Percentiles rank a stretch among this genome's conserved stretches.
These are phyloP conservation scores for Anagrus nilaparvatae DNA, from an alignment of 1,140 invertebrate species.

Conservation along the genomic window DNA sequence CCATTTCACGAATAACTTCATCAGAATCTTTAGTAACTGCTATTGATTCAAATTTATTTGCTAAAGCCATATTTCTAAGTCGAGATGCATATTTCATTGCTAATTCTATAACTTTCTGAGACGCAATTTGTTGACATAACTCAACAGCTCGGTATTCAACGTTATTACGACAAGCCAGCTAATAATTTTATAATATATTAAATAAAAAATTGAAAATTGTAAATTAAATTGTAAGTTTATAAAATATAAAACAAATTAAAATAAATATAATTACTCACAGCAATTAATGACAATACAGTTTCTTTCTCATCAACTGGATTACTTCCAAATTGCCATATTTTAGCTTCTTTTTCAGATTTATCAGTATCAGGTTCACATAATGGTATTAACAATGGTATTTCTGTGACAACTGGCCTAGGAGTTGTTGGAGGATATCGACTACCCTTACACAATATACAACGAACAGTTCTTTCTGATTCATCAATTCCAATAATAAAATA, in stretches of 20 bases:
- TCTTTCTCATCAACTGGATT: conserved; percentile 57
- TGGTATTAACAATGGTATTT: conserved; percentile 60
- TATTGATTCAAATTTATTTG: conserved; percentile 55
- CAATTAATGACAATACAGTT: conserved; percentile 81
- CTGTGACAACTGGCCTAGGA: conserved; percentile 70
- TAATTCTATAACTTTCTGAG: conserved; percentile 64
- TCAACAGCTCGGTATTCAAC: conserved; percentile 78
- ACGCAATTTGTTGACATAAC: conserved; percentile 72
- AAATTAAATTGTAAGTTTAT: neutral
- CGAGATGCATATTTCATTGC: conserved; percentile 80
- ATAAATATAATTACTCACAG: conserved; percentile 46
- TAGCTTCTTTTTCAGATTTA: conserved; percentile 73
- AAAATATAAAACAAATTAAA: conserved; percentile 7
- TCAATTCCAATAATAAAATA: conserved; percentile 71
- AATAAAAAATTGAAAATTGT: conserved; percentile 8
- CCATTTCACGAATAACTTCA: conserved; percentile 24
- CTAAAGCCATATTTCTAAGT: conserved; percentile 62
- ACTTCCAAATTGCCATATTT: conserved; percentile 53
- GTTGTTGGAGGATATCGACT: conserved; percentile 74
- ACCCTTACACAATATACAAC: conserved; percentile 80
- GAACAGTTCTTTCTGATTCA: conserved; percentile 64
- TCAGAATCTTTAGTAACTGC: conserved; percentile 28
- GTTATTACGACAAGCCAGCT: conserved; percentile 74
- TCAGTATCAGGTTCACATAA: conserved; percentile 73
- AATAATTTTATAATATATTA: conserved; percentile 13